Conservation (phyloP, 2,113 vertebrate genomes). For the Eulemur macaco region DNA sequence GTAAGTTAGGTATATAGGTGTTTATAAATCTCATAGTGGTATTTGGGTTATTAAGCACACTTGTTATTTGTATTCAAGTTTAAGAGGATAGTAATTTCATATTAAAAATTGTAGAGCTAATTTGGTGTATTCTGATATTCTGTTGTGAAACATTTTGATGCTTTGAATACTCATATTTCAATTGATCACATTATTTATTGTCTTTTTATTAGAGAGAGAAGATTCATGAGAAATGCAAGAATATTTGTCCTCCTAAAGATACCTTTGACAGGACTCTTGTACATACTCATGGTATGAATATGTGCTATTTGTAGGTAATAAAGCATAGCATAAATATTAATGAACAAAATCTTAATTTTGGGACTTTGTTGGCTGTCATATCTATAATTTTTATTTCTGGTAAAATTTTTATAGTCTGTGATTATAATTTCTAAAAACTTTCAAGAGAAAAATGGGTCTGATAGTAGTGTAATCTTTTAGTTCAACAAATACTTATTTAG, state of each 20-base stretch:
- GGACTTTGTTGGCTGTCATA: background rate
- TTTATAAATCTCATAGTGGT: conserved; percentile 11
- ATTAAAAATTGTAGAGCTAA: conserved; percentile 42
- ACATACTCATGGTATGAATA: conserved; percentile 89
- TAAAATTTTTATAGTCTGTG: conserved; percentile 27
- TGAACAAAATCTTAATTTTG: conserved; percentile 33
- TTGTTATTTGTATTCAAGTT: conserved; percentile 54
- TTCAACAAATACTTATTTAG: conserved; percentile 34
- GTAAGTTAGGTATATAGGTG: background rate
- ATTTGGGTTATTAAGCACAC: conserved; percentile 38
- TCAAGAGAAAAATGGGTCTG: conserved; percentile 10
- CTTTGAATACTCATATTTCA: conserved; percentile 42
- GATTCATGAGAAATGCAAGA: conserved; percentile 94
- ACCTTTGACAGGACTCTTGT: conserved; percentile 88
- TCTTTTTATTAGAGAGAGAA: conserved; percentile 91
- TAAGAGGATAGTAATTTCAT: conserved; percentile 40
- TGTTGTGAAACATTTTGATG: conserved; percentile 56
- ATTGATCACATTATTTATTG: conserved; percentile 69
- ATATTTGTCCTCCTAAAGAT: conserved; percentile 93
- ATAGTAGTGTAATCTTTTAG: conserved; percentile 27
- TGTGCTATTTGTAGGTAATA: conserved; percentile 48
- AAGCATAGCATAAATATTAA: conserved; percentile 42
- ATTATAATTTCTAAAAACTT: conserved; percentile 21
- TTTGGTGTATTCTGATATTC: conserved; percentile 6
- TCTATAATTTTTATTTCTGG: conserved; percentile 36